Base-by-base conservation (phyloP, 1,140 invertebrate genomes). In the Procambarus clarkii region DNA sequence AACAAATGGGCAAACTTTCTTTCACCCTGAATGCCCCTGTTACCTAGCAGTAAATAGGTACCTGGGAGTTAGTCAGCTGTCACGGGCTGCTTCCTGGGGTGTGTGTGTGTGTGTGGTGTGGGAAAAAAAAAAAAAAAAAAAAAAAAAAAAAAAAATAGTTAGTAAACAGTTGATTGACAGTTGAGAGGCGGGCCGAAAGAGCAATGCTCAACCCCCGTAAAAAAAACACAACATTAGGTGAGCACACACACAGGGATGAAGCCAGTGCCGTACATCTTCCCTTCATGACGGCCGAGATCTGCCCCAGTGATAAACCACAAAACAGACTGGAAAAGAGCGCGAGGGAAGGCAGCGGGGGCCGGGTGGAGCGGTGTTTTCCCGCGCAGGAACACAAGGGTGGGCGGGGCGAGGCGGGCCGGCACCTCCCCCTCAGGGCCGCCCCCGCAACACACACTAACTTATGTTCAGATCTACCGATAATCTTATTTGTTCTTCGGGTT, bases 221-320 rank as follows among this genome's bases (percentile, higher is more conserved):
- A n/a, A 58, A 7, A 13, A 58, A 13, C 2, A 79, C 5, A 44
- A 79, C 3, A 45, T 13, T 13, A 8, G 78, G 78, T 45, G 21
- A 64, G 60, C 4, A 64, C 60, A 64, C 15, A 64, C 60, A 64
- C 60, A 64, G 21, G 60, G 11, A 64, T 64, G 60, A 64, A 11
- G 60, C 60, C 21, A 64, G 60, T 18, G 60, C 18, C 3, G 60
- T 86, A 86, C 34, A 34, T 86, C 84, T 77, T 86, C 7, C 21
- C 69, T 34, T 24, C 84, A 71, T 77, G 84, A 77, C 84, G 64
- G 74, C 71, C 84, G 15, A 77, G 84, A 86, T 86, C 7, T 86
- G 84, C 77, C 84, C 84, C 84, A 13, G 46, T 77, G 84, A 86
- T 86, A 86, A 76, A 45, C 13, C 8, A 54, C 8, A 54, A 54